phyloP scores from a whole-genome alignment of 2,113 vertebrate species.

The Gobiocypris rarus region DNA sequence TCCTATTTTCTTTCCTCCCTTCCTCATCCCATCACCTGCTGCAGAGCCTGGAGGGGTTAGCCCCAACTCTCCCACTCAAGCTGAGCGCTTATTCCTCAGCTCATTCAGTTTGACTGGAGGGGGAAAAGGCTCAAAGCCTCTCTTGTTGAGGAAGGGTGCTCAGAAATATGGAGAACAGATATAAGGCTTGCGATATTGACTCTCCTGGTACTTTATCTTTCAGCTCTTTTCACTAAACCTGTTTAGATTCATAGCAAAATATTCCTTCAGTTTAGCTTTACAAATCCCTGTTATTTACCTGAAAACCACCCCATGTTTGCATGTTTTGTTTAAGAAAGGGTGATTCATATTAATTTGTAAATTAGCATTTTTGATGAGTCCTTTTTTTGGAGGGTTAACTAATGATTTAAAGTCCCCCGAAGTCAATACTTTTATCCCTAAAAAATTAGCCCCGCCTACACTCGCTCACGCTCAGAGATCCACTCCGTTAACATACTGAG shows the following conservation, averaged over 20 bases:
- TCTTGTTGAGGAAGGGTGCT: conserved; percentile 53
- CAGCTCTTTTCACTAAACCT: conserved; percentile 47
- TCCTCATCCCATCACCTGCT: conserved; percentile 11
- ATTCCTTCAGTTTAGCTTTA: conserved; percentile 62
- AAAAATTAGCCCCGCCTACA: too few species aligned
- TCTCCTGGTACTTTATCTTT: conserved; percentile 22
- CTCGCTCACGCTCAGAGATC: too few species aligned
- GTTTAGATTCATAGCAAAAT: conserved; percentile 60
- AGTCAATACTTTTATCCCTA: too few species aligned
- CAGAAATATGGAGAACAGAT: conserved; percentile 41
- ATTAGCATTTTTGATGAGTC: too few species aligned
- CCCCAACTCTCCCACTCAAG: conserved; percentile 25
- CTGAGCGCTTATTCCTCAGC: conserved; percentile 48
- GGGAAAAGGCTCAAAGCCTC: conserved; percentile 33
- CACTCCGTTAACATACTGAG: too few species aligned
- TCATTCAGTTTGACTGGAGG: conserved; percentile 35
- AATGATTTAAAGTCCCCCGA: too few species aligned
- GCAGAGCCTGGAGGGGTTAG: conserved; percentile 32
- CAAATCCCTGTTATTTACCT: conserved; percentile 66
- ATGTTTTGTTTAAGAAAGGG: conserved; percentile 1
- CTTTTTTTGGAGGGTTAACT: too few species aligned
- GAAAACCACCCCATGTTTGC: conserved; percentile 52
- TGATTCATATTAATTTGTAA: conserved; percentile 6
- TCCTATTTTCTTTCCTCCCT: not conserved
- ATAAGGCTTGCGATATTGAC: conserved; percentile 45